Evolutionary conservation across 2,797 vertebrate genomes (phyloP).

Genomic region (Sebastes melanostomus): DNA sequence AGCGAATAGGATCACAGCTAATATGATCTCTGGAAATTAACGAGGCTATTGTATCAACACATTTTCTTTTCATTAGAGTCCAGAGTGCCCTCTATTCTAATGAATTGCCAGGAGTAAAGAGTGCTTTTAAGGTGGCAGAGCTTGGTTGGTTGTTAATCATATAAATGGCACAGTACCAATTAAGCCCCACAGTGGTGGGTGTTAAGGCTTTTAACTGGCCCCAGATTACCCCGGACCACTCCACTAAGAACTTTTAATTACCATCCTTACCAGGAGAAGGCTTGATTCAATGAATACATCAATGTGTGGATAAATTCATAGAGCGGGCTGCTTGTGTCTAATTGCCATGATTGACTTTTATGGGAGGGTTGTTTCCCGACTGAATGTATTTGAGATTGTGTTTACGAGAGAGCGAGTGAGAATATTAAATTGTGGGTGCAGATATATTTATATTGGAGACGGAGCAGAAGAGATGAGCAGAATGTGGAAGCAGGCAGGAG

Average conservation of each 20-base stretch:
- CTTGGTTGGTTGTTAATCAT: slow-evolving; percentile 73
- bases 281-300: slow-evolving; percentile 62
- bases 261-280: slow-evolving; percentile 44
- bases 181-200: slow-evolving; percentile 58
- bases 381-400: slow-evolving; percentile 20
- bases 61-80: slow-evolving; percentile 78
- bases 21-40: slow-evolving; percentile 73
- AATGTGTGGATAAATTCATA: slow-evolving; percentile 64
- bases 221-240: slow-evolving; percentile 67
- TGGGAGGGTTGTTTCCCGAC: slow-evolving; percentile 1
- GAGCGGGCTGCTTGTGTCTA: slow-evolving; percentile 39
- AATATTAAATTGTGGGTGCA: background rate
- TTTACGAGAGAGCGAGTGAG: background rate
- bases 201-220: slow-evolving; percentile 72
- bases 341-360: slow-evolving; percentile 52
- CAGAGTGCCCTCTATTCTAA: slow-evolving; percentile 61
- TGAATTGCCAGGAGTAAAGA: slow-evolving; percentile 70
- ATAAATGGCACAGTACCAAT: slow-evolving; percentile 73
- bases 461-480: background rate
- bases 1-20: slow-evolving; percentile 58
- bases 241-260: slow-evolving; percentile 74
- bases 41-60: slow-evolving; percentile 71
- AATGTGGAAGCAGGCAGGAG: background rate
- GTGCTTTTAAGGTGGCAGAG: slow-evolving; percentile 67
- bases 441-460: background rate